Base-by-base conservation (phyloP, 2,113 vertebrate species). In the Gobio gobio region DNA sequence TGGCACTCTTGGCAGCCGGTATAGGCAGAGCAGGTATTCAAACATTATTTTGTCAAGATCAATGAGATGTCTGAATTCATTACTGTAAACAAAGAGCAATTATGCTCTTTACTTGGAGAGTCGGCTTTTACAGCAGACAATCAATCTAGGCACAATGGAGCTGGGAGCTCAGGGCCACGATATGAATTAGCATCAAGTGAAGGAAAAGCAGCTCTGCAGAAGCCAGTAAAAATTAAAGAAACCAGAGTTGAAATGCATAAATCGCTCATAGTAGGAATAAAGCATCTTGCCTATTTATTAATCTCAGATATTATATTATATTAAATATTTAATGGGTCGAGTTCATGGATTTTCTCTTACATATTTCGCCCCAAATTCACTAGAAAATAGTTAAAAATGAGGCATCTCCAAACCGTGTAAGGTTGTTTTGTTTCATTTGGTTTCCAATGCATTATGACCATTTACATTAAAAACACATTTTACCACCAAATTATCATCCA, bases 51-150 rank as follows among this genome's bases (percentile, higher is more conserved):
- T 61, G 74, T n/a, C 26, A 61, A 63, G 86, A 88, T 90, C 87
- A 88, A 91, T 90, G 86, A 22, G 13, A 51, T 85, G 86, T 87
- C 86, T 87, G 82, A 88, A 89, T 87, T 87, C 78, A 86, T 90
- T 89, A 89, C 79, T 64, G 89, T 73, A 88, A 91, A 89, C 87
- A 89, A 86, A 73, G 79, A 85, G 78, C 85, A 87, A 89, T 91
- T 90, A 88, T 80, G 74, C 88, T 85, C 78, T 85, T 90, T 87
- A 87, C 85, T 78, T 56, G 54, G 78, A 88, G 89, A 87, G 80
- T 76, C 20, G 10, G 83, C 73, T 89, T 89, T 90, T 89, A 86
- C 83, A 64, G 82, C 56, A 51, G 59, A 40, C 78, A 43, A 91
- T 90, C 87, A 91, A 90, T 90, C 78, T 61, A 59, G 29, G 51